Base-by-base conservation (phyloP, 1,140 invertebrate species). In the Probaryconus sp. region DNA sequence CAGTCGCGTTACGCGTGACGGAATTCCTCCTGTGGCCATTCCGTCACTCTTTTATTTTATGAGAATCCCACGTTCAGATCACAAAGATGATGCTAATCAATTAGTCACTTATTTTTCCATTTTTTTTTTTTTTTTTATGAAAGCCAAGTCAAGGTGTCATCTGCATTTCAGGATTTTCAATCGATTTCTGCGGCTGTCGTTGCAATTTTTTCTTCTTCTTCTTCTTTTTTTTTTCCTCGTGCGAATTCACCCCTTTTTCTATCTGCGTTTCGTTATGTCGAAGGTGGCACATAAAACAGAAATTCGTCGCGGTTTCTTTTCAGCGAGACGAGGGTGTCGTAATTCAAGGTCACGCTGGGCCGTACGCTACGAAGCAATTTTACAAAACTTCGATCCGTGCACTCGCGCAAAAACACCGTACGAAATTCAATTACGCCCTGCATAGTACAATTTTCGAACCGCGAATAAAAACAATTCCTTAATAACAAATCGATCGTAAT, bases 1-100 rank as follows among this genome's bases (percentile, higher is more conserved):
- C 60, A 75, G 72, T 65, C 65, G 43, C 65, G 70, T 67, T 71
- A 70, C 70, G 75, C 75, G 55, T 65, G 30, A 56, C 65, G 58
- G 58, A 68, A 72, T 72, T 68, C 50, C 56, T 38, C 30, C 26
- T 40, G 21, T 58, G 64, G 51, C 38, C 20, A 51, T 63, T 67
- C 50, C 9, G 42, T 21, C n/a, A 30, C 28, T 9, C 1, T 35
- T 65, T 53, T 37, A 56, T 63, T 38, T 31, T 13, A 50, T 33
- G n/a, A 16, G 47, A 70, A 48, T 63, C 56, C 56, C 50, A 70
- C 65, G 55, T 53, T 37, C n/a, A n/a, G 20, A 50, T 60, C 45
- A 43, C 11, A n/a, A 17, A 10, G 42, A 50, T 70, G 67, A 24
- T 7, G 21, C 21, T 3, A 24, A 7, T 24, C 21, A 24, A 24